Conservation (phyloP, 2,888 invertebrate genomes). For the Drosophila putrida region DNA sequence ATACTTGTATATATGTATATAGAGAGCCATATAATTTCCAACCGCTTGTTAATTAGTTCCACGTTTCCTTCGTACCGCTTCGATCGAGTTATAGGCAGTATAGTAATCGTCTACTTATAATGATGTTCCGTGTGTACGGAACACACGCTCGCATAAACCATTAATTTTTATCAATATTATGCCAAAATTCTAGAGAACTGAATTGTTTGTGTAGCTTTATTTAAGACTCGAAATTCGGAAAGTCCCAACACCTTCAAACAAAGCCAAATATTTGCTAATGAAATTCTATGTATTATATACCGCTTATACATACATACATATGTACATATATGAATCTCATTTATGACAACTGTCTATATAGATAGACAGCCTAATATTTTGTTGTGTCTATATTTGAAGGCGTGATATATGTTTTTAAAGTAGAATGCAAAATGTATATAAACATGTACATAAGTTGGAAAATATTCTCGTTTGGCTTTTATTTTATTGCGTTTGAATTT, state of each 20-base stretch:
- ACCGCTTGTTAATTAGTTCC: slow-evolving; percentile 62
- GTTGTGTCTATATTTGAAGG: slow-evolving; percentile 62
- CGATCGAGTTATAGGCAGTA: slow-evolving; percentile 7
- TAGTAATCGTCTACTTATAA: slow-evolving; percentile 10
- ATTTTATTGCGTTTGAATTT: slow-evolving; percentile 27
- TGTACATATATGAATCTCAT: slow-evolving; percentile 8
- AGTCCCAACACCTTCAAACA: slow-evolving; percentile 36
- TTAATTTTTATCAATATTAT: slow-evolving; percentile 43
- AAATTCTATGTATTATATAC: slow-evolving; percentile 44
- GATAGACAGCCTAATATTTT: slow-evolving; percentile 37
- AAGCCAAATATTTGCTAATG: slow-evolving; percentile 56
- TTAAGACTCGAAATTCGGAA: slow-evolving; percentile 34
- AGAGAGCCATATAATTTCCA: slow-evolving; percentile 36
- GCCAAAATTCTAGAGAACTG: slow-evolving; percentile 44
- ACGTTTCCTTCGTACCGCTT: slow-evolving; percentile 33
- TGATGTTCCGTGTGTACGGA: neutral
- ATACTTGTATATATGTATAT: slow-evolving; percentile 2
- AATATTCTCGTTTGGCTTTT: slow-evolving; percentile 16
- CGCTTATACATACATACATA: neutral
- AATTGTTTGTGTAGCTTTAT: slow-evolving; percentile 40
- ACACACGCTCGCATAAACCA: slow-evolving; percentile 2
- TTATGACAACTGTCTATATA: slow-evolving; percentile 12
- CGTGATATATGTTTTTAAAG: slow-evolving; percentile 38
- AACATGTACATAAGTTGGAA: slow-evolving; percentile 17
- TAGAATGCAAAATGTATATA: slow-evolving; percentile 25